Evolutionary conservation across 2,797 vertebrate species (phyloP).

Genomic region (Kryptopterus vitreolus): DNA sequence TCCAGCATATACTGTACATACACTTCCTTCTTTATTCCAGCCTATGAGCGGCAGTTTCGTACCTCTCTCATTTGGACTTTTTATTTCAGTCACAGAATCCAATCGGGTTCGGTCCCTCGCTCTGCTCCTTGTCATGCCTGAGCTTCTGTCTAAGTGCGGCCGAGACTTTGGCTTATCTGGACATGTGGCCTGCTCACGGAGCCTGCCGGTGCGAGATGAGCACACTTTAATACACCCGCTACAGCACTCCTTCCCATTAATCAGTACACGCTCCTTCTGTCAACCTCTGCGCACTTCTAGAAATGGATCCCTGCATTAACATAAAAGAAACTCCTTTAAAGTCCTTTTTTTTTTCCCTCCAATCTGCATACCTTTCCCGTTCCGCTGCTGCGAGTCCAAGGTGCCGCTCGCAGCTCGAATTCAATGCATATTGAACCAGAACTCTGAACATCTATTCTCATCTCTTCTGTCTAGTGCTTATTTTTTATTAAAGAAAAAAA

Average conservation of each 20-base stretch:
- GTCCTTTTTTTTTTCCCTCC: background rate
- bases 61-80: conserved; percentile 47
- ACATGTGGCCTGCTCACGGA: conserved; percentile 37
- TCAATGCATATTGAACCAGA: conserved; percentile 1
- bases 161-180: conserved; percentile 45
- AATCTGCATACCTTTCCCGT: conserved; percentile 6
- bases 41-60: conserved; percentile 21
- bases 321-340: conserved; percentile 22
- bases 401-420: background rate
- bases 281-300: conserved; percentile 29
- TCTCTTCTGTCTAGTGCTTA: background rate
- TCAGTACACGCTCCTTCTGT: conserved; percentile 41
- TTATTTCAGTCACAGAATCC: conserved; percentile 52
- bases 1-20: background rate
- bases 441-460: background rate
- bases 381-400: background rate
- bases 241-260: conserved; percentile 36
- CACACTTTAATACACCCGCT: conserved; percentile 41
- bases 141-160: conserved; percentile 43
- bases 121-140: conserved; percentile 49
- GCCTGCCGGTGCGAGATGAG: conserved; percentile 37
- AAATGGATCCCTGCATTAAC: conserved; percentile 36
- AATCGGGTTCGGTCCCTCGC: conserved; percentile 48
- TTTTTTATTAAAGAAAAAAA: background rate
- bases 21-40: conserved; percentile 7